phyloP scores from a whole-genome alignment of 2,113 vertebrate genomes.

The Heterocephalus glaber region DNA sequence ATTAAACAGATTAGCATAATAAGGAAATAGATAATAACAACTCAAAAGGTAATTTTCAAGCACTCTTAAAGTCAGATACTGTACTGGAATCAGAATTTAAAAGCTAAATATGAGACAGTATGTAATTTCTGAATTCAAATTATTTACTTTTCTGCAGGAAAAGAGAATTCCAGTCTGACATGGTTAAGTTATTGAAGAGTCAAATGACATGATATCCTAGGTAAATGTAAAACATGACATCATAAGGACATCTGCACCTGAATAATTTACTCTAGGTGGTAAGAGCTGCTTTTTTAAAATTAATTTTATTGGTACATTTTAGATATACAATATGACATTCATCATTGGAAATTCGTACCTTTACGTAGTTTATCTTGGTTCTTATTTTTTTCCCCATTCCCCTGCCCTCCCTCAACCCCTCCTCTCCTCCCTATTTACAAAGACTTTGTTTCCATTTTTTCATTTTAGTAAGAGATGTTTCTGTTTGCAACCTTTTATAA shows the following conservation, averaged over 20 bases:
- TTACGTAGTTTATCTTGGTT: no score
- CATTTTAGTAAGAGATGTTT: no score
- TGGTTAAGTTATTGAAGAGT: background rate
- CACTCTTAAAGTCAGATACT: background rate
- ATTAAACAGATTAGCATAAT: background rate
- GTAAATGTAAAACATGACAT: background rate
- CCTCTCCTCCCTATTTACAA: no score
- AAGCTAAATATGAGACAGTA: background rate
- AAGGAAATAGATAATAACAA: constrained; percentile 17
- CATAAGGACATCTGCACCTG: background rate
- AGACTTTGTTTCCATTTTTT: no score
- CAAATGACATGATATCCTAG: background rate
- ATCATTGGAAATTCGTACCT: no score
- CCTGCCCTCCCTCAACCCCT: no score
- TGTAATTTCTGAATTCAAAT: background rate
- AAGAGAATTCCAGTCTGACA: background rate
- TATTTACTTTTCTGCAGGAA: background rate
- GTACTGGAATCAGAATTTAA: background rate
- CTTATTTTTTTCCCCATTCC: no score
- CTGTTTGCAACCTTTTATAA: constrained; percentile 5
- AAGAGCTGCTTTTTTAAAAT: background rate
- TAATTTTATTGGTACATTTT: no score
- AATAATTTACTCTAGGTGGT: background rate
- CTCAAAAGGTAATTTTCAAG: background rate
- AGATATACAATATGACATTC: no score